Percentiles rank a stretch among this genome's conserved stretches.
Conservation (phyloP, 2,113 vertebrate genomes). For the Oenanthe oenanthe region DNA sequence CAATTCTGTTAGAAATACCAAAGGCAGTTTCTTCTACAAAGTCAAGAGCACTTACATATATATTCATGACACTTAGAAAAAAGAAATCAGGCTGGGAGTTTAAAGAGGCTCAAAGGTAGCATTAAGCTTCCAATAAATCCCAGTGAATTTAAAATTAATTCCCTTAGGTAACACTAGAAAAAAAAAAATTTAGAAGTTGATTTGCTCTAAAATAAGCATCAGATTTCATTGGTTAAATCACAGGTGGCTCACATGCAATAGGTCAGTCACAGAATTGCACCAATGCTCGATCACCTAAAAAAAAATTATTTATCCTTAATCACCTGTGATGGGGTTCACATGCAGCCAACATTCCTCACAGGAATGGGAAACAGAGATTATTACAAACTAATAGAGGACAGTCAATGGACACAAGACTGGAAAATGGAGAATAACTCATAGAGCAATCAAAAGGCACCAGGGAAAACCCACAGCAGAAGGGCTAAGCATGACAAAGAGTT, state of each 20-base stretch:
- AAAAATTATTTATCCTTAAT: neutral
- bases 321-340: neutral
- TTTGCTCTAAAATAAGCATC: neutral
- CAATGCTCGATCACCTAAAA: accelerated
- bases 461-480: neutral
- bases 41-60: slow-evolving; percentile 4
- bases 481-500: neutral
- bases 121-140: neutral
- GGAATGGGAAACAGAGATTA: neutral
- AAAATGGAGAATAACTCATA: neutral
- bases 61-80: neutral
- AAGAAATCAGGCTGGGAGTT: neutral
- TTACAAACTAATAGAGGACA: neutral
- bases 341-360: neutral
- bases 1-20: neutral
- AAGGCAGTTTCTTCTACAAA: neutral
- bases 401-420: neutral
- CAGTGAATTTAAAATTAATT: neutral
- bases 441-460: neutral
- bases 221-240: neutral
- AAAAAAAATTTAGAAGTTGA: neutral
- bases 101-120: neutral
- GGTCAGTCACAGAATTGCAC: neutral
- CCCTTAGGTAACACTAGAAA: neutral
- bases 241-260: neutral